Base-by-base conservation (phyloP, 1,140 invertebrate species). In the Drosophila nannoptera region DNA sequence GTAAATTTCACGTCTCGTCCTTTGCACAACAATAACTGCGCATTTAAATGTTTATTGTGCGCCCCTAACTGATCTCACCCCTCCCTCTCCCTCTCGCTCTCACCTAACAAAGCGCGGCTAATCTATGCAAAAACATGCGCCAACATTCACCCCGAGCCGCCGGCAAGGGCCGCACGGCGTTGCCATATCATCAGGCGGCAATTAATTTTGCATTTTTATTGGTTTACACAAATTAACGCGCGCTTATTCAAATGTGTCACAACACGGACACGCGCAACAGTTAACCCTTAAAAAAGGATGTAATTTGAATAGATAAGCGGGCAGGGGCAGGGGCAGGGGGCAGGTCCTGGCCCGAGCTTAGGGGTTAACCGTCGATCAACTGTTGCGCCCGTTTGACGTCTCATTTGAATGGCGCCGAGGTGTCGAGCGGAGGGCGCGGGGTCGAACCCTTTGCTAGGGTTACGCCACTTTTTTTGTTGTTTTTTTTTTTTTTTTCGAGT, bases 71-170 rank as follows among this genome's bases (percentile, higher is more conserved):
- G 35, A 38, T 12, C n/a, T 7, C 5, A 14, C 22, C 16, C 11
- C 53, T 38, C 8, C 12, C 31, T 32, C 7, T 2, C 31, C 11
- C 22, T 14, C 36, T 33, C 11, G 5, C n/a, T 7, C 52, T 7
- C 9, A 33, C 35, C 64, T 77, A 86, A 86, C 77, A 64, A 80
- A 77, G 52, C 81, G 74, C 75, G 72, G 62, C 77, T 87, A 86
- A 86, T 87, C 81, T 87, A 87, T 86, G 82, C 77, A 87, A 86
- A 86, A 87, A 84, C 81, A 84, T 81, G 81, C 78, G 61, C 33
- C 72, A 58, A 75, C n/a, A n/a, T 66, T 67, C 76, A 4, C 12
- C n/a, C n/a, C 29, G 31, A 50, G 29, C 29, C 29, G 12, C 40
- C 12, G n/a, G 11, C 40, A 40, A 54, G 42, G 31, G n/a, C 58